Conservation (phyloP, 2,113 vertebrate genomes). For the Spheniscus mendiculus region DNA sequence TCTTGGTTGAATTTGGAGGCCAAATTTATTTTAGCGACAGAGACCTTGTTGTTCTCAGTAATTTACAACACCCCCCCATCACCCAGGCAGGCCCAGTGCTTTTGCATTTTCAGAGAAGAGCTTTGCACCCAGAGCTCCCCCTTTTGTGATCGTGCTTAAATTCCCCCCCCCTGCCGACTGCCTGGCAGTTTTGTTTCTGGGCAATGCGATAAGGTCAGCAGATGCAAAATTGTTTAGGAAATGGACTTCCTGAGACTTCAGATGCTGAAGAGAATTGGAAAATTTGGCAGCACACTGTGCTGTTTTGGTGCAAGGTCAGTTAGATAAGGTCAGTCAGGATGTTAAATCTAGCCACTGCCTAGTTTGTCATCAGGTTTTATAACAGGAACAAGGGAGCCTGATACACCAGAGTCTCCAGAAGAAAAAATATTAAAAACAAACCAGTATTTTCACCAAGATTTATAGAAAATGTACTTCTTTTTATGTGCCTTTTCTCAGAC, state of each 20-base stretch:
- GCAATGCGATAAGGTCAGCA: background rate
- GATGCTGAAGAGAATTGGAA: slow-evolving; percentile 35
- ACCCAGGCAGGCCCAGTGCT: background rate
- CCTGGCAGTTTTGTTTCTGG: background rate
- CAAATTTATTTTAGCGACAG: background rate
- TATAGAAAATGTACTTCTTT: background rate
- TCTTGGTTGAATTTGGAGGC: background rate
- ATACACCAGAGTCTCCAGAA: background rate
- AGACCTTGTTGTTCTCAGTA: background rate
- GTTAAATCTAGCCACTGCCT: slow-evolving; percentile 45
- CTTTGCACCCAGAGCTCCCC: background rate
- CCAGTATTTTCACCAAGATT: background rate
- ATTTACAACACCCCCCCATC: background rate
- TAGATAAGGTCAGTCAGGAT: slow-evolving; percentile 43
- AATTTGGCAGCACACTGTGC: slow-evolving; percentile 36
- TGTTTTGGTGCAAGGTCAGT: slow-evolving; percentile 64
- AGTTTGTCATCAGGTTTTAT: slow-evolving; percentile 54
- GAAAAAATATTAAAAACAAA: background rate
- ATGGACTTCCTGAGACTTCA: slow-evolving; percentile 15
- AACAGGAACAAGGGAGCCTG: background rate
- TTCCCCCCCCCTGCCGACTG: background rate
- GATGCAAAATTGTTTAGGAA: slow-evolving; percentile 7
- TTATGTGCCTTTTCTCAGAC: background rate
- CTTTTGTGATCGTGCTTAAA: background rate
- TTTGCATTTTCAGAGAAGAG: background rate